Evolutionary conservation across 35 echinoderm and acorn worm species (phyloP), one percentile per base, ranked within the genome.

Genomic region (Diadema setosum): DNA sequence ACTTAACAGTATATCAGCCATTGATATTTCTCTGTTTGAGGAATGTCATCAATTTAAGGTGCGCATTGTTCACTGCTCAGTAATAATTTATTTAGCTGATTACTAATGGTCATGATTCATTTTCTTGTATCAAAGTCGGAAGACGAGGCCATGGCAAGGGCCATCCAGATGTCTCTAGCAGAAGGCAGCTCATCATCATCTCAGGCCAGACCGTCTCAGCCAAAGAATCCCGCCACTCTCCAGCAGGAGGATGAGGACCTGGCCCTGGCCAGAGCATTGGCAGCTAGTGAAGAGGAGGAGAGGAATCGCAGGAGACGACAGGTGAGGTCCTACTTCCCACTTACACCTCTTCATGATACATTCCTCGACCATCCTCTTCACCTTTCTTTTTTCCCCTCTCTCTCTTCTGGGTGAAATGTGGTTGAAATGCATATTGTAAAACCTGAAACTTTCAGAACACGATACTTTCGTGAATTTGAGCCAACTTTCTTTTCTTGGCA

Each of bases 71-170:
- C n/a, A n/a, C n/a, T n/a, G n/a, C n/a, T n/a, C n/a, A n/a, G n/a
- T n/a, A n/a, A n/a, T n/a, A n/a, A n/a, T n/a, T n/a, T n/a, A n/a
- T n/a, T n/a, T n/a, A n/a, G n/a, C n/a, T n/a, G n/a, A n/a, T n/a
- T n/a, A n/a, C n/a, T n/a, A n/a, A n/a, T n/a, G n/a, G n/a, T n/a
- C n/a, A n/a, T n/a, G n/a, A n/a, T n/a, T n/a, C n/a, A n/a, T n/a
- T n/a, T n/a, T n/a, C n/a, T n/a, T n/a, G n/a, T n/a, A n/a, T n/a
- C n/a, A n/a, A 74, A 99, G 96, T 94, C 96, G 80, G 96, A 99
- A 65, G 93, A 99, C 84, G 96, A 99, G 91, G 96, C 96, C 15
- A 92, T 99, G 96, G 89, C 92, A 33, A 81, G 96, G 34, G 96
- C 96, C 31, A 84, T 99, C 1, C 96, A 99, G 61, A 83, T 99